Evolutionary conservation across 2,888 invertebrate genomes (phyloP).

Genomic region (Choristoneura rosaceana): DNA sequence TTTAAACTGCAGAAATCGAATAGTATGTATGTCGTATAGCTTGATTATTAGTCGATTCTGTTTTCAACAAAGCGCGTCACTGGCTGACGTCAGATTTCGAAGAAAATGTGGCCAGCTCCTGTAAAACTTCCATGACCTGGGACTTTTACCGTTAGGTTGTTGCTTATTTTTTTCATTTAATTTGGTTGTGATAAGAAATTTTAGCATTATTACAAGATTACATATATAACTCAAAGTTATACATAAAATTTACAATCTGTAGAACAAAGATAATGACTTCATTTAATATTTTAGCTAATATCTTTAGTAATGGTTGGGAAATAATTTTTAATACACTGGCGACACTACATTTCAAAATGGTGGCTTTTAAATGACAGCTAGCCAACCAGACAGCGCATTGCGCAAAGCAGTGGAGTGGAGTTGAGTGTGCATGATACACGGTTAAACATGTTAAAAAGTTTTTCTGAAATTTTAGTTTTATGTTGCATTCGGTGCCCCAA

Average conservation of each 20-base stretch:
- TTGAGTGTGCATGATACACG: conserved; percentile 81
- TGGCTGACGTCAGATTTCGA: conserved; percentile 27
- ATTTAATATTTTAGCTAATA: conserved; percentile 28
- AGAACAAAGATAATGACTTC: neutral
- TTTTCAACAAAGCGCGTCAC: conserved; percentile 24
- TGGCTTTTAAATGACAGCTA: conserved; percentile 56
- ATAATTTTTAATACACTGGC: conserved; percentile 46
- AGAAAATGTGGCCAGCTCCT: conserved; percentile 22
- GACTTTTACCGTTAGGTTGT: neutral
- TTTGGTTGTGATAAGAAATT: neutral
- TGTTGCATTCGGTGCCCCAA: conserved; percentile 89
- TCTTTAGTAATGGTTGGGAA: conserved; percentile 28
- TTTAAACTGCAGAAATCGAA: conserved; percentile 19
- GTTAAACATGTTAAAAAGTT: conserved; percentile 91
- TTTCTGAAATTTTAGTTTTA: conserved; percentile 88
- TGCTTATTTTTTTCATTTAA: neutral
- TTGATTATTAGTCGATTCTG: neutral
- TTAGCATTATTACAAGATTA: too few relatives aligned
- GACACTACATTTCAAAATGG: conserved; percentile 66
- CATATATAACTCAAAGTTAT: neutral
- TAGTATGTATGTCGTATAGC: neutral
- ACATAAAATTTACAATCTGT: neutral
- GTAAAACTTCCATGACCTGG: neutral
- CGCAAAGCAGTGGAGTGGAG: conserved; percentile 75
- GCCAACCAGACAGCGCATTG: conserved; percentile 74